These are phyloP conservation scores for Diplodus sargus DNA, from an alignment of 2,797 vertebrate species.

Conservation along the genomic window DNA sequence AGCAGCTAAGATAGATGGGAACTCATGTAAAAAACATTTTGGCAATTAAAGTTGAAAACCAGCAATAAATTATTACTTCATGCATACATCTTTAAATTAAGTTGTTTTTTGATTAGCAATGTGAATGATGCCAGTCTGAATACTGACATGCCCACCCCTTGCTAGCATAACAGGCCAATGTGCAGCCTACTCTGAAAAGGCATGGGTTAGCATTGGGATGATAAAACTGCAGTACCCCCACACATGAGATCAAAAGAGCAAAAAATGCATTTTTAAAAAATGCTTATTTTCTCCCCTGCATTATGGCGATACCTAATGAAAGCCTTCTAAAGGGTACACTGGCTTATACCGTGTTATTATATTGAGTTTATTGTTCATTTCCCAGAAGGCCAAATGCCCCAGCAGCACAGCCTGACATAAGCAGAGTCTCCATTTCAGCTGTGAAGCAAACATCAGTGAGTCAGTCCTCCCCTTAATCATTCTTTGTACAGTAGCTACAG, in stretches of 20 bases:
- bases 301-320: constrained; percentile 15
- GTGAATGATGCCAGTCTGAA: background rate
- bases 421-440: constrained; percentile 41
- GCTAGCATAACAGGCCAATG: background rate
- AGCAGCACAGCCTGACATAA: constrained; percentile 23
- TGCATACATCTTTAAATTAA: background rate
- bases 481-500: constrained; percentile 49
- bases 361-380: constrained; percentile 48
- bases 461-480: constrained; percentile 46
- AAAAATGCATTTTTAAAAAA: background rate
- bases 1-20: background rate
- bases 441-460: constrained; percentile 54
- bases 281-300: constrained; percentile 5
- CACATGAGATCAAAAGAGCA: background rate
- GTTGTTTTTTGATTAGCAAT: background rate
- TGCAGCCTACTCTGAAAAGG: too few species aligned
- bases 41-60: background rate
- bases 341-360: constrained; percentile 36
- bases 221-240: background rate
- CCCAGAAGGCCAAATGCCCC: constrained; percentile 45
- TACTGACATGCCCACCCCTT: background rate
- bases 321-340: constrained; percentile 13
- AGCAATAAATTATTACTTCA: background rate
- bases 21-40: too few species aligned
- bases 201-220: background rate